Evolutionary conservation across 2,888 invertebrate species (phyloP).

Genomic region (Odontothrips loti): DNA sequence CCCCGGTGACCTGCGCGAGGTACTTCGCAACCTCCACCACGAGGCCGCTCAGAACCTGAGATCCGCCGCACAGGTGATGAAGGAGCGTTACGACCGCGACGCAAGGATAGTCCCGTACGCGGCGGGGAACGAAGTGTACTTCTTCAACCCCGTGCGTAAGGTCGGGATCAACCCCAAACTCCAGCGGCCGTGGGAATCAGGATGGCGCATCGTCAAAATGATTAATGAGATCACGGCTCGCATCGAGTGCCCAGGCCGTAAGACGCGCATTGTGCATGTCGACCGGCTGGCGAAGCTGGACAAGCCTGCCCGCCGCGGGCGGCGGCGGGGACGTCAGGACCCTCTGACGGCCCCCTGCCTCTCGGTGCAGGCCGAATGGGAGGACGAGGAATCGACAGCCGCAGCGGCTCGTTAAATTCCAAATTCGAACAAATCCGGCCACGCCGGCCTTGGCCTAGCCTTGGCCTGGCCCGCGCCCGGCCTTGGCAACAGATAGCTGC

Average conservation of each 20-base stretch:
- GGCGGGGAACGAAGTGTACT: background rate
- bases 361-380: background rate
- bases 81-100: background rate
- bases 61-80: background rate
- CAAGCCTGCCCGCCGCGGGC: background rate
- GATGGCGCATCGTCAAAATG: background rate
- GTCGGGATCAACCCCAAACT: background rate
- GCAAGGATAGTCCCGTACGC: background rate
- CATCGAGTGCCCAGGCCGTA: background rate
- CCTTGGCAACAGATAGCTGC: background rate
- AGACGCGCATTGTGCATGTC: background rate
- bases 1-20: background rate
- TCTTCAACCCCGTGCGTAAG: background rate
- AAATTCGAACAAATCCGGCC: background rate
- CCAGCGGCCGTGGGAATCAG: background rate
- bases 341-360: background rate
- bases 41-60: background rate
- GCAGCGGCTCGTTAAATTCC: background rate
- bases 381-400: background rate
- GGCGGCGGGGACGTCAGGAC: background rate
- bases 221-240: background rate
- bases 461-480: background rate
- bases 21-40: background rate
- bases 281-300: background rate
- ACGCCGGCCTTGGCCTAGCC: background rate